Conservation (phyloP, 53 echinoderm and acorn worm species). For the Echinometra lucunter region DNA sequence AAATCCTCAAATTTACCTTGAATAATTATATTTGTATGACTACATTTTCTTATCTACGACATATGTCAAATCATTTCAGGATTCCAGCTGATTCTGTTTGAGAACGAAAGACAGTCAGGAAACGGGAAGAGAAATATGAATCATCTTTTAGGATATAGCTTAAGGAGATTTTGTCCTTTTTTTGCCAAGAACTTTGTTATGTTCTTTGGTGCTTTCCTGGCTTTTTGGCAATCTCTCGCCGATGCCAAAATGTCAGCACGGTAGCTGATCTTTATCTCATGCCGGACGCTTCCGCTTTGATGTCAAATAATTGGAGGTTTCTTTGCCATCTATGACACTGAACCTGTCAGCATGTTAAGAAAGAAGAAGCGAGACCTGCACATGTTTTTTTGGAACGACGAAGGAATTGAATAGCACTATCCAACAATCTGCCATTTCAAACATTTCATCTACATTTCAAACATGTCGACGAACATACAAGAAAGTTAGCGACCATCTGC, state of each 20-base stretch:
- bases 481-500: not conserved
- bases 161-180: not conserved
- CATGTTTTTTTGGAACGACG: not conserved
- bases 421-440: not conserved
- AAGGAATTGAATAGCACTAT: not conserved
- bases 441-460: not conserved
- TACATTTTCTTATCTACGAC: conserved; percentile 2
- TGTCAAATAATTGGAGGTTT: conserved; percentile 32
- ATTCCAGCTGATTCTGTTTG: conserved; percentile 52
- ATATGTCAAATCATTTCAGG: conserved; percentile 13
- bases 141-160: conserved; percentile 12
- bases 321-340: conserved; percentile 18
- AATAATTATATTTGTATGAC: not conserved
- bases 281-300: conserved; percentile 11
- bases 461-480: not conserved
- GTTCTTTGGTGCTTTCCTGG: not conserved
- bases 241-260: conserved; percentile 45
- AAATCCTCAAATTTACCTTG: conserved; percentile 38
- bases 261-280: conserved; percentile 29
- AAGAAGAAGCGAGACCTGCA: not conserved
- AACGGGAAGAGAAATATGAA: conserved; percentile 29
- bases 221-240: conserved; percentile 15
- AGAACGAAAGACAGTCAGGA: conserved; percentile 33
- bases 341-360: not conserved
- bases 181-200: conserved; percentile 36